Conservation (phyloP, 2,888 invertebrate genomes). For the Nymphalis c-album region DNA sequence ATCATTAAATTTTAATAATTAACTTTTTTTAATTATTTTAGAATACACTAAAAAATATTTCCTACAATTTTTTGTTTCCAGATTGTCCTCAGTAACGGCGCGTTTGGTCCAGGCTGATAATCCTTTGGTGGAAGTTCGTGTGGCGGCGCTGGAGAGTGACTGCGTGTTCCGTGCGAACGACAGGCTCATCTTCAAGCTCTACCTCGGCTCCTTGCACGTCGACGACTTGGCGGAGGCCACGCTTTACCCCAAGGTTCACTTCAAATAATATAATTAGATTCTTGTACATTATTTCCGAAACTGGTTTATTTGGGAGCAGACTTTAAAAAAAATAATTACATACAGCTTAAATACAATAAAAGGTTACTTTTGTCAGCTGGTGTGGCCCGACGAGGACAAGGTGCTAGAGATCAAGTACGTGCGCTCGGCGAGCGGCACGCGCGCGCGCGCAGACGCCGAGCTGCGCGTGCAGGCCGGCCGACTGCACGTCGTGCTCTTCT, state of each 20-base stretch:
- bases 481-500: slow-evolving; percentile 86
- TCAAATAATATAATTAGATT: slow-evolving; percentile 22
- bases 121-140: slow-evolving; percentile 84
- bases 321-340: no score
- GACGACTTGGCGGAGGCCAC: slow-evolving; percentile 88
- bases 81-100: slow-evolving; percentile 83
- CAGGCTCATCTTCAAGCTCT: slow-evolving; percentile 86
- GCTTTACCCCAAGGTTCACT: slow-evolving; percentile 85
- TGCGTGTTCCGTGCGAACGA: slow-evolving; percentile 89
- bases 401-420: slow-evolving; percentile 90
- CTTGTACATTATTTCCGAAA: neutral
- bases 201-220: slow-evolving; percentile 84
- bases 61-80: slow-evolving; percentile 36
- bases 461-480: slow-evolving; percentile 86
- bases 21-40: no score
- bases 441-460: slow-evolving; percentile 86
- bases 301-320: no score
- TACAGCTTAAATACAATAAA: neutral
- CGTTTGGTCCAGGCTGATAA: slow-evolving; percentile 87
- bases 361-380: slow-evolving; percentile 63
- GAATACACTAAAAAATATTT: neutral
- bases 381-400: slow-evolving; percentile 90
- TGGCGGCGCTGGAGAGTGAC: slow-evolving; percentile 86
- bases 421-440: slow-evolving; percentile 82
- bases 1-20: no score